Evolutionary conservation across 2,797 vertebrate genomes (phyloP), one percentile per base, ranked within the genome.

Genomic region (Pseudochaenichthys georgianus): DNA sequence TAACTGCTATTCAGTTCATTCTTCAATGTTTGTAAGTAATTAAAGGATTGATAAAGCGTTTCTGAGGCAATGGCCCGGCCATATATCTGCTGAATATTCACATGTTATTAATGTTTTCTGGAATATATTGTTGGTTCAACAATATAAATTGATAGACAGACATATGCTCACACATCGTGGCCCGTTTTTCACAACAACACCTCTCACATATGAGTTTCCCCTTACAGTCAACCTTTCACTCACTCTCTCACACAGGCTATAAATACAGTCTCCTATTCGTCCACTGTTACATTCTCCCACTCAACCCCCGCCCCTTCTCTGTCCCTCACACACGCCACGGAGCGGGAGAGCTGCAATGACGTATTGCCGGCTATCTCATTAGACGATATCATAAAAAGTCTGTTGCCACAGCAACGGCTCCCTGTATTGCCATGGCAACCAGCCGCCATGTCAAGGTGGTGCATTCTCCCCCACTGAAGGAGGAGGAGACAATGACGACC

Each of bases 381-480:
- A 92, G 75, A 85, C 65, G 43, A 89, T 91, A 91, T 92, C 88
- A 93, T 92, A 93, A 94, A 93, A 93, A 86, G 81, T 78, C 77
- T 19, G 90, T 94, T 92, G 86, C 88, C 91, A 88, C 51, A 81
- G 92, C 85, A 92, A 93, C 90, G 55, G 82, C 87, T 91, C 90
- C 85, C 77, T 82, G 76, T 83, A 86, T 93, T 87, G 77, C 93
- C 82, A 91, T 92, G 86, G 90, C 86, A 94, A 94, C 92, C 73
- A 28, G 67, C 84, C 67, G 80, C 87, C 86, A 90, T 92, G 90
- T 90, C 87, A 83, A 89, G 77, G 75, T 87, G 88, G 87, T 73
- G 83, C 82, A 85, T 86, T 89, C 74, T 85, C 53, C 67, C 66
- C 66, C 61, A 43, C 58, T 70, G 63, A 87, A 79, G 42, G 74